Base-by-base conservation (phyloP, 1,140 invertebrate genomes). In the Lutraria rhynchaena region DNA sequence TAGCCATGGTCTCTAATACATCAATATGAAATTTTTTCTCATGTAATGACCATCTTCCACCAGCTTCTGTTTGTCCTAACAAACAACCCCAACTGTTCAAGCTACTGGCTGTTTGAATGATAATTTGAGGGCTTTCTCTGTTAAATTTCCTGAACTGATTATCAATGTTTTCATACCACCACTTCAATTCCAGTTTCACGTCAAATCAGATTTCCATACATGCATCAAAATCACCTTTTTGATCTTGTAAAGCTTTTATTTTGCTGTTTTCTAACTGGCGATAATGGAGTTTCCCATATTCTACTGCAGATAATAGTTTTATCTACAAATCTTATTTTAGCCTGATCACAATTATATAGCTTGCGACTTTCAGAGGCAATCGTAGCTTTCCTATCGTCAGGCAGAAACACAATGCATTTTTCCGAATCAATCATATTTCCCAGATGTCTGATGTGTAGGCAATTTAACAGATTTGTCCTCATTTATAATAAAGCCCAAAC, bases 401-500 rank as follows among this genome's bases (percentile, higher is more conserved):
- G 78, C n/a, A n/a, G n/a, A n/a, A n/a, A n/a, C n/a, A n/a, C n/a
- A n/a, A 55, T 53, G 58, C 84, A 78, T n/a, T 67, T 55, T 17
- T 51, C 67, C 24, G 65, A 77, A 63, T 86, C 53, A 9, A 82
- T 60, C 27, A 70, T 63, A 46, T 76, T 76, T 15, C 76, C 76
- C 17, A 84, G 41, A 74, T 44, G 70, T 19, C 22, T n/a, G 27
- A 53, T 53, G 22, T 15, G 33, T 55, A 51, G 83, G 76, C 17
- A 33, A 29, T 33, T 63, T 22, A 33, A 81, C 71, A 35, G 70
- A 84, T 46, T 84, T 84, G 44, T 69, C 60, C 19, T 57, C 3
- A 74, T 85, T 51, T 22, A 85, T 71, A 1, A 77, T 46, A 81
- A 85, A 86, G 17, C 81, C 85, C 17, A 83, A n/a, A 19, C 57